Evolutionary conservation across 1,140 invertebrate species (phyloP).

Genomic region (Scylla paramamosain): DNA sequence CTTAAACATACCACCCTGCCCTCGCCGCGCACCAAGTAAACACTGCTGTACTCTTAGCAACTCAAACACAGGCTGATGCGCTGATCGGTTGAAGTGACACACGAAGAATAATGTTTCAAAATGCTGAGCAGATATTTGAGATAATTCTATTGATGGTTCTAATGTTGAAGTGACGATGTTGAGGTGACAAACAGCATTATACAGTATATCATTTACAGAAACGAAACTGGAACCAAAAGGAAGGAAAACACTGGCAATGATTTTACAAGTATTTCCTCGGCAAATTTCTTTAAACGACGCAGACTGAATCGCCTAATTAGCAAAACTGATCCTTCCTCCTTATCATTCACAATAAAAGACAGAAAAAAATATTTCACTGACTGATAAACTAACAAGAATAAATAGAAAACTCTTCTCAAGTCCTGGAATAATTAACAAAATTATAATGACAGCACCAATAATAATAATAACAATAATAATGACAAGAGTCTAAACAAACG

Average conservation of each 20-base stretch:
- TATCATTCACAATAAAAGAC: background rate
- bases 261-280: too few species aligned
- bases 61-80: background rate
- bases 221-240: too few species aligned
- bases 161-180: background rate
- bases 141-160: too few species aligned
- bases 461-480: background rate
- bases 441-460: background rate
- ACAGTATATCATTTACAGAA: too few species aligned
- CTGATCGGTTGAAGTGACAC: background rate
- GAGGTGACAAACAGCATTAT: background rate
- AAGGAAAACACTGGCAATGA: too few species aligned
- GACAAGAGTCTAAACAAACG: background rate
- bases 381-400: background rate
- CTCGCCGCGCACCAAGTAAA: background rate
- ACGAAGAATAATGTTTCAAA: background rate
- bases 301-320: too few species aligned
- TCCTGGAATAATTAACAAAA: background rate
- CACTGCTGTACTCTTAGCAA: background rate
- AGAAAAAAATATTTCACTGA: background rate
- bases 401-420: too few species aligned
- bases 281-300: too few species aligned
- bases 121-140: too few species aligned
- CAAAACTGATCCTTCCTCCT: too few species aligned
- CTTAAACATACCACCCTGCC: background rate